Percentiles rank a stretch among this genome's conserved stretches.
Evolutionary conservation across 2,888 invertebrate genomes (phyloP).

Genomic region (Morpho helenor): DNA sequence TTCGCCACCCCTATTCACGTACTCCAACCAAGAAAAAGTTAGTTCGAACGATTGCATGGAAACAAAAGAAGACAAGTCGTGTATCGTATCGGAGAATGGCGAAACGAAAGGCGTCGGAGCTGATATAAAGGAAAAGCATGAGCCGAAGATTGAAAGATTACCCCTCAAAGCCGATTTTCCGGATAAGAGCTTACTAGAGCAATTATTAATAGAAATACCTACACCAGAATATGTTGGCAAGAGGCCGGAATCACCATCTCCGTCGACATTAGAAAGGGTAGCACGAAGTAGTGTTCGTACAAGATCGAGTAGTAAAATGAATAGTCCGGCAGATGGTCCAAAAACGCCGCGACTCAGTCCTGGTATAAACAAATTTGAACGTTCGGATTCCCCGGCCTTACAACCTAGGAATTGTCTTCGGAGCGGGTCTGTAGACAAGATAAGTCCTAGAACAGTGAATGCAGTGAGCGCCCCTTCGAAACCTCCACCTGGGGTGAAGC

Average conservation of each 20-base stretch:
- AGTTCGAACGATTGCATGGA: conserved; percentile 61
- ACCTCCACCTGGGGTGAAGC: conserved; percentile 71
- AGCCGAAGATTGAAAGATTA: conserved; percentile 53
- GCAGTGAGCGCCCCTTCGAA: conserved; percentile 34
- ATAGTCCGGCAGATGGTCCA: conserved; percentile 81
- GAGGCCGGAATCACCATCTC: conserved; percentile 66
- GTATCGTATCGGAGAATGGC: conserved; percentile 47
- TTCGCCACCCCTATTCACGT: conserved; percentile 87
- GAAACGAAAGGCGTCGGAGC: conserved; percentile 37
- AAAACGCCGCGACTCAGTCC: conserved; percentile 69
- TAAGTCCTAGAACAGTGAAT: conserved; percentile 44
- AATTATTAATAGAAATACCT: conserved; percentile 92
- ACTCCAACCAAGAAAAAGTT: conserved; percentile 85
- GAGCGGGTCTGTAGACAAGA: conserved; percentile 59
- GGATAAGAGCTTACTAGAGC: conserved; percentile 84
- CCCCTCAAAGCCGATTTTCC: conserved; percentile 70
- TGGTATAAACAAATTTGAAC: conserved; percentile 43
- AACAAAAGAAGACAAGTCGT: conserved; percentile 35
- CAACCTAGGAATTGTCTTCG: conserved; percentile 50
- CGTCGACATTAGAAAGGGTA: conserved; percentile 64
- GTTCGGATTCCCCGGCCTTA: conserved; percentile 60
- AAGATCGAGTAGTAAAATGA: conserved; percentile 83
- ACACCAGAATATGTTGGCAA: conserved; percentile 76
- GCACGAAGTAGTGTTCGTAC: conserved; percentile 80
- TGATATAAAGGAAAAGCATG: conserved; percentile 34